Percentiles rank a stretch among this genome's conserved stretches.
These are phyloP conservation scores for Propithecus coquereli DNA, from an alignment of 2,113 vertebrate genomes.

Conservation along the genomic window DNA sequence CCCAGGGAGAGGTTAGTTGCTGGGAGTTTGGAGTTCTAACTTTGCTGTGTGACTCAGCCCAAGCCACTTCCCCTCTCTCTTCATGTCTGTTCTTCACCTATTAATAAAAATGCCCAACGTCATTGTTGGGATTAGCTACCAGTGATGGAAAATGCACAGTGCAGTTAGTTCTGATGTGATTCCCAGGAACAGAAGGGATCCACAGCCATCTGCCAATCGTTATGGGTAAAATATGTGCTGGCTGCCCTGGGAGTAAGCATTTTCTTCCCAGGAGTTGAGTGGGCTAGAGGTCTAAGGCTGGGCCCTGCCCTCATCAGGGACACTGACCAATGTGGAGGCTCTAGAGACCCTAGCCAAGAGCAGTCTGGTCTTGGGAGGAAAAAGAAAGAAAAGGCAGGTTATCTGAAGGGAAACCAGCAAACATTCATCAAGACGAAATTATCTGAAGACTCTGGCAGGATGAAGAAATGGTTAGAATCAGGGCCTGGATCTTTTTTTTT, in stretches of 20 bases:
- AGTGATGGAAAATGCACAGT: slow-evolving; percentile 44
- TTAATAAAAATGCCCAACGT: slow-evolving; percentile 27
- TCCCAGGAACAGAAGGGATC: slow-evolving; percentile 54
- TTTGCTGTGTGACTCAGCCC: slow-evolving; percentile 47
- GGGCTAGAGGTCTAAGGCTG: background rate
- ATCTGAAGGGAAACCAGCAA: background rate
- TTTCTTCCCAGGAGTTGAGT: background rate
- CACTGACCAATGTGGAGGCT: background rate
- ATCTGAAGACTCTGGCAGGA: background rate
- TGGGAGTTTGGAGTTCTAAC: slow-evolving; percentile 37
- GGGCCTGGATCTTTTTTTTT: background rate
- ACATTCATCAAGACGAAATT: slow-evolving; percentile 4
- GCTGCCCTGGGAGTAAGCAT: background rate
- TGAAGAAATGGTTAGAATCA: background rate
- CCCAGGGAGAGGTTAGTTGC: background rate
- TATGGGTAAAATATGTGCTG: slow-evolving; percentile 27
- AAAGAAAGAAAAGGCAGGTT: slow-evolving; percentile 12
- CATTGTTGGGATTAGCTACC: slow-evolving; percentile 42
- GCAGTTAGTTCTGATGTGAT: slow-evolving; percentile 10
- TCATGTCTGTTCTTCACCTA: slow-evolving; percentile 45
- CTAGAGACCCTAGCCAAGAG: background rate
- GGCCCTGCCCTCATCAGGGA: background rate
- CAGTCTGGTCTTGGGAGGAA: background rate
- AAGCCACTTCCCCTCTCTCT: slow-evolving; percentile 42
- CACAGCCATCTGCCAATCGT: slow-evolving; percentile 50